Evolutionary conservation across 2,113 vertebrate genomes (phyloP), one percentile per base, ranked within the genome.

Genomic region (Malurus elegans): DNA sequence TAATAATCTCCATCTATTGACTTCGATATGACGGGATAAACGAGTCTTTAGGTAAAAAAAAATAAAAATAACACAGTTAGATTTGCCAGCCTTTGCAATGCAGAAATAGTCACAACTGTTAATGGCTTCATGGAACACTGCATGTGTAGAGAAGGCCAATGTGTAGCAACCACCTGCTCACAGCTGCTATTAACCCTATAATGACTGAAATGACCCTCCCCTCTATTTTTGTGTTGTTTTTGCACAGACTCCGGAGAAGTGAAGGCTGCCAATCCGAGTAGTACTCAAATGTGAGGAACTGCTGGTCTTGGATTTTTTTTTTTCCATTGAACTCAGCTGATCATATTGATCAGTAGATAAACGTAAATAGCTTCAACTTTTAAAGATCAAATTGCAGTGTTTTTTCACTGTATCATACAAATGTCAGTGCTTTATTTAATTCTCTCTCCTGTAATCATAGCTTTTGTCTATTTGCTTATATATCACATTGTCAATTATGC

Each of bases 261-360:
- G 97, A 98, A 99, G 98, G 98, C 99, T 98, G 98, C 98, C 98
- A 98, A 98, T 99, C 98, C 93, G 97, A 98, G 98, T 97, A 97
- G 97, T 98, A 97, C 98, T 98, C 97, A 97, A 96, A 98, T 98
- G 98, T 98, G 98, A 98, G 98, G 98, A 97, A 98, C 96, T 98
- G 97, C 97, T 98, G 97, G 97, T 97, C 98, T 98, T 98, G 98
- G 97, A 97, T 98, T 96, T 97, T 97, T 97, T 97, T 74, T 85
- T 70, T 83, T 65, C 98, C 98, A 98, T 98, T 98, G 97, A 99
- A 98, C 98, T 97, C 98, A 98, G 95, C 99, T 99, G 99, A 99
- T 99, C 99, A 99, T 99, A 99, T 99, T 99, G 99, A 99, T 99
- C 99, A 99, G 99, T 98, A 97, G 96, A 97, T 98, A 98, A 98